Evolutionary conservation across 2,888 invertebrate genomes (phyloP).

Genomic region (Apamea monoglypha): DNA sequence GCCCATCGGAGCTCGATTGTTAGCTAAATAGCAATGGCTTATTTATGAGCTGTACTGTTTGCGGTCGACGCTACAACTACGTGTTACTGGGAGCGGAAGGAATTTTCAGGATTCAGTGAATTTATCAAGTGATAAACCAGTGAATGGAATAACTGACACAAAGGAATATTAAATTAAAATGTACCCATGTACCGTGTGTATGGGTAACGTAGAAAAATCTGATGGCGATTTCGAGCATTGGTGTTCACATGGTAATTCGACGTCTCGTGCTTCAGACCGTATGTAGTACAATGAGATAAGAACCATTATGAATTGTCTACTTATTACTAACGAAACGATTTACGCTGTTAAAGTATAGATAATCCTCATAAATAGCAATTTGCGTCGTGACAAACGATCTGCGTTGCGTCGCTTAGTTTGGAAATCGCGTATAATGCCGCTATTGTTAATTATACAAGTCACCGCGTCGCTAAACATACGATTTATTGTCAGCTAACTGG

Average conservation of each 20-base stretch:
- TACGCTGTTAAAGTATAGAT: constrained; percentile 79
- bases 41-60: constrained; percentile 83
- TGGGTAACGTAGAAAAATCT: neutral
- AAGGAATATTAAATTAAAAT: constrained; percentile 52
- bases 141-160: constrained; percentile 52
- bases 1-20: constrained; percentile 88
- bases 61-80: constrained; percentile 73
- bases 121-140: constrained; percentile 58
- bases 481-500: constrained; percentile 88
- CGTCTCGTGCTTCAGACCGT: constrained; percentile 2
- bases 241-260: constrained; percentile 17
- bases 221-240: constrained; percentile 23
- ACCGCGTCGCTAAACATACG: constrained; percentile 88
- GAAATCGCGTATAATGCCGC: constrained; percentile 88
- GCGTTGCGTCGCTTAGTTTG: constrained; percentile 84
- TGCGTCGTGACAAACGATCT: constrained; percentile 88
- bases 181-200: constrained; percentile 4
- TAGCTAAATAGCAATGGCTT: constrained; percentile 87
- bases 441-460: constrained; percentile 90
- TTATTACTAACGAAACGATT: constrained; percentile 73
- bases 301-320: constrained; percentile 59
- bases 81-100: constrained; percentile 71
- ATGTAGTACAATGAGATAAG: constrained; percentile 45
- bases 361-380: constrained; percentile 89
- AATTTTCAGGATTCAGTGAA: constrained; percentile 69